Percentiles rank a stretch among this genome's conserved stretches.
These are phyloP conservation scores for Natrix natrix DNA, from an alignment of 2,797 vertebrate species.

Conservation along the genomic window DNA sequence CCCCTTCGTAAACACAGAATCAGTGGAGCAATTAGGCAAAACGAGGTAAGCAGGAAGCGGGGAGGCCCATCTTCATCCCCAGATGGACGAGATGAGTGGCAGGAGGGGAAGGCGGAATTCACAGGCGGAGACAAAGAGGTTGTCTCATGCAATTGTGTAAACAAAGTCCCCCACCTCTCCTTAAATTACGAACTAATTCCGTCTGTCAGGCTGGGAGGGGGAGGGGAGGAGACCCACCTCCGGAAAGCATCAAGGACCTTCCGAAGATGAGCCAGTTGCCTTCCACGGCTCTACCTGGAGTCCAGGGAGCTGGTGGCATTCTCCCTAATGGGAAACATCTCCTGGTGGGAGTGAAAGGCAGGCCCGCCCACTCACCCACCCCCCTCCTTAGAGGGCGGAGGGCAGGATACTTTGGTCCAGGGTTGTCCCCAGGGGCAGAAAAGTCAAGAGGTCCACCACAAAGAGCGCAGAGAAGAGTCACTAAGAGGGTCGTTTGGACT, in stretches of 20 bases:
- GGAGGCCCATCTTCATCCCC: slow-evolving; percentile 38
- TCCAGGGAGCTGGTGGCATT: rapidly evolving
- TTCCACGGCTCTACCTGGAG: background rate
- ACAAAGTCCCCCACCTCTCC: slow-evolving; percentile 51
- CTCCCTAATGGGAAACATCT: background rate
- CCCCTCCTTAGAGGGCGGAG: background rate
- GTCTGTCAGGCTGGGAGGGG: slow-evolving; percentile 44
- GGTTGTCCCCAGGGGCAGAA: background rate
- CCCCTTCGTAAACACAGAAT: slow-evolving; percentile 60
- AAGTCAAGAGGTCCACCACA: background rate
- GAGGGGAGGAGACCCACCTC: slow-evolving; percentile 28
- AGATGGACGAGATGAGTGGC: background rate
- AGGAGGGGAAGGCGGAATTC: background rate
- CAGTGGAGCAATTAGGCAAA: slow-evolving; percentile 60
- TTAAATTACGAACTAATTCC: slow-evolving; percentile 56
- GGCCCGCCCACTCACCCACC: background rate
- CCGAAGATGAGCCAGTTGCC: background rate
- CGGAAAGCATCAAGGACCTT: slow-evolving; percentile 52
- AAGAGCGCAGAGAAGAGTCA: background rate
- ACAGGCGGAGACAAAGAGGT: slow-evolving; percentile 36
- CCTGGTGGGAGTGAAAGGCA: background rate
- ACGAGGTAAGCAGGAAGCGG: slow-evolving; percentile 60
- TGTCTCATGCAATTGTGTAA: slow-evolving; percentile 28
- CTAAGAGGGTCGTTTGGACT: background rate
- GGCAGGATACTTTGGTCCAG: background rate